Evolutionary conservation across 2,888 invertebrate species (phyloP).

Genomic region (Mythimna loreyi): DNA sequence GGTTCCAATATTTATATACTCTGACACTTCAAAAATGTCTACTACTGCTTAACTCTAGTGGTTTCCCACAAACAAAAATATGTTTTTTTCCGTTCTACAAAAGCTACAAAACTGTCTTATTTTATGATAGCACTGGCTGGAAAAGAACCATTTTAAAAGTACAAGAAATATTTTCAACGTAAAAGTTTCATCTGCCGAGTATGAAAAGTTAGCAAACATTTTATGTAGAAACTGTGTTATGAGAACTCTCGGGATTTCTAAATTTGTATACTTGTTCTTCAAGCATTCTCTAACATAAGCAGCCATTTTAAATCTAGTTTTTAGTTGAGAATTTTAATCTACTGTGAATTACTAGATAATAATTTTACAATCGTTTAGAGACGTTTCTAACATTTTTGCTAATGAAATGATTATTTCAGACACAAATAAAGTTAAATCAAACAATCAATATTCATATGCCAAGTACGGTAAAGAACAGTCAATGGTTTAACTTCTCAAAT

Average conservation of each 20-base stretch:
- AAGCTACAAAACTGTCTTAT: background rate
- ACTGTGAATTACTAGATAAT: too few relatives aligned
- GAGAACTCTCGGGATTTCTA: conserved; percentile 8
- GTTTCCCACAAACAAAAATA: background rate
- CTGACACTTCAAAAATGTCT: too few relatives aligned
- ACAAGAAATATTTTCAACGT: conserved; percentile 7
- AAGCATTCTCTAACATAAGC: conserved; percentile 4
- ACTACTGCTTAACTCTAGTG: too few relatives aligned
- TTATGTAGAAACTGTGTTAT: conserved; percentile 22
- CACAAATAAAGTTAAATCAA: background rate
- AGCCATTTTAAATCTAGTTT: background rate
- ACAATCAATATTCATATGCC: too few relatives aligned
- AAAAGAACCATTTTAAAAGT: conserved; percentile 19
- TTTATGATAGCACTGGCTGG: background rate
- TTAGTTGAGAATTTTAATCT: background rate
- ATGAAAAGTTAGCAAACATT: conserved; percentile 25
- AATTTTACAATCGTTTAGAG: too few relatives aligned
- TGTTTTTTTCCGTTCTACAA: background rate
- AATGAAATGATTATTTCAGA: too few relatives aligned
- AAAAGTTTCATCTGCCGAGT: conserved; percentile 11
- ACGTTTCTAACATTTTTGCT: too few relatives aligned
- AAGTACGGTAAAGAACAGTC: too few relatives aligned
- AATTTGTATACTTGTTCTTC: conserved; percentile 4
- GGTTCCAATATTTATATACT: background rate
- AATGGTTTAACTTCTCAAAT: too few relatives aligned